These are phyloP conservation scores for Drosophila pseudoobscura DNA, from an alignment of 1,140 invertebrate species.

Conservation along the genomic window DNA sequence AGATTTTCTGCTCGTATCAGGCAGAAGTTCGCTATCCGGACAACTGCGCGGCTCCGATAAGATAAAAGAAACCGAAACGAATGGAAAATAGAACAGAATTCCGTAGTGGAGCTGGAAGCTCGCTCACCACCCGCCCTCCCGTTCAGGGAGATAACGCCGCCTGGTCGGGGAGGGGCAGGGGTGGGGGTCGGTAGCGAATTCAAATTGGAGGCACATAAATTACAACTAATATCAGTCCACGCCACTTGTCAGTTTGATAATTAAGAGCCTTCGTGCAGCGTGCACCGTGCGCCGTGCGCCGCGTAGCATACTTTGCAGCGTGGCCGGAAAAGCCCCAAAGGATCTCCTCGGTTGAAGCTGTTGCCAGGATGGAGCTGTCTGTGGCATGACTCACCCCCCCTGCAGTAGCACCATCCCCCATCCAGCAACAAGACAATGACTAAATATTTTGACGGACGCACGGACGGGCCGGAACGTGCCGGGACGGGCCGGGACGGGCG, in stretches of 20 bases:
- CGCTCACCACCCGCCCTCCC: not conserved
- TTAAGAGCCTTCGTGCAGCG: not conserved
- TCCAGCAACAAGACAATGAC: not conserved
- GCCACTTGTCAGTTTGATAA: slow-evolving; percentile 23
- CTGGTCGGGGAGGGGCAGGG: too few relatives aligned
- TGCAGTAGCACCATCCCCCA: slow-evolving; percentile 1
- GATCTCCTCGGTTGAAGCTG: too few relatives aligned
- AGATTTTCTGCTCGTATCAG: slow-evolving; percentile 34
- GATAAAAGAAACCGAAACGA: slow-evolving; percentile 20
- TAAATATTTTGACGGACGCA: slow-evolving; percentile 19
- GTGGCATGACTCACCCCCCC: not conserved
- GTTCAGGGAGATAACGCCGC: slow-evolving; percentile 12
- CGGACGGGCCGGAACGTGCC: too few relatives aligned
- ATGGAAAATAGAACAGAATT: slow-evolving; percentile 25
- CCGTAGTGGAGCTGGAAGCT: slow-evolving; percentile 19
- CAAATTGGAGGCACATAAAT: slow-evolving; percentile 42
- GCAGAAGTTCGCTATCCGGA: slow-evolving; percentile 46
- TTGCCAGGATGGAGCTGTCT: too few relatives aligned
- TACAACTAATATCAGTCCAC: slow-evolving; percentile 17
- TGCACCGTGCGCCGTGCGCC: not conserved
- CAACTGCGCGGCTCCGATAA: slow-evolving; percentile 44
- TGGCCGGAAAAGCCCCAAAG: not conserved
- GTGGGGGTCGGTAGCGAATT: slow-evolving; percentile 28
- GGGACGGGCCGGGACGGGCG: too few relatives aligned
- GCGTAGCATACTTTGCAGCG: slow-evolving; percentile 37